Percentiles rank a stretch among this genome's conserved stretches.
These are phyloP conservation scores for Oncorhynchus keta DNA, from an alignment of 2,113 vertebrate genomes.

Conservation along the genomic window DNA sequence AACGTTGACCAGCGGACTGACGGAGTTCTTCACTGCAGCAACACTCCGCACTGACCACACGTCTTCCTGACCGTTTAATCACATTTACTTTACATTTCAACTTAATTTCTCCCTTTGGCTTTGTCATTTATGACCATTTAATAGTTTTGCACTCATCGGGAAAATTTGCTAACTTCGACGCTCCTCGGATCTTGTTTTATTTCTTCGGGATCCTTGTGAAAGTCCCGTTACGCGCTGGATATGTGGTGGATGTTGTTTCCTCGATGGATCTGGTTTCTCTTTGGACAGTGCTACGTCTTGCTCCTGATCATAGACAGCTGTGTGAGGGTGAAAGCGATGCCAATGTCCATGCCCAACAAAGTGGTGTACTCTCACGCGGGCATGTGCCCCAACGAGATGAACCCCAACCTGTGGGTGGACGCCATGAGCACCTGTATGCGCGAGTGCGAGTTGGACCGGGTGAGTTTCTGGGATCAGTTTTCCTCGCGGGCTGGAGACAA, in stretches of 20 bases:
- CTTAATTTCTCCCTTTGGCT: background rate
- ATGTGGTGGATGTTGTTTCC: conserved; percentile 84
- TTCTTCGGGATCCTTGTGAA: background rate
- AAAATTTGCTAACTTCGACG: background rate
- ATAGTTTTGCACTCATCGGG: conserved; percentile 6
- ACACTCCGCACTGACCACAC: conserved; percentile 22
- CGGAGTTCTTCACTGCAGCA: conserved; percentile 48
- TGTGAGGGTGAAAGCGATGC: conserved; percentile 68
- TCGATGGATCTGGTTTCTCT: conserved; percentile 80
- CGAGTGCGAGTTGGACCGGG: conserved; percentile 93
- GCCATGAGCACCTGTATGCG: conserved; percentile 97
- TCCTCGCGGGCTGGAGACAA: background rate
- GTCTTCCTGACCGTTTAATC: background rate
- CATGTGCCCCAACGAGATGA: conserved; percentile 98
- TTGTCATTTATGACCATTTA: background rate
- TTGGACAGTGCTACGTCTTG: conserved; percentile 71
- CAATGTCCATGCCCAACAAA: conserved; percentile 76
- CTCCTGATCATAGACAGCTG: conserved; percentile 62
- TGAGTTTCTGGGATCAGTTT: conserved; percentile 65
- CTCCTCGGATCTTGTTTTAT: background rate
- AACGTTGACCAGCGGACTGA: conserved; percentile 71
- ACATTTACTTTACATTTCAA: background rate
- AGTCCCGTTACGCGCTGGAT: conserved; percentile 46
- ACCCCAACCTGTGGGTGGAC: conserved; percentile 98
- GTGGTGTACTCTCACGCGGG: conserved; percentile 94